A percentile compares a stretch with the other conserved stretches of the same genome.
These are phyloP conservation scores for Mayetiola destructor DNA, from an alignment of 2,888 invertebrate genomes.

Conservation along the genomic window DNA sequence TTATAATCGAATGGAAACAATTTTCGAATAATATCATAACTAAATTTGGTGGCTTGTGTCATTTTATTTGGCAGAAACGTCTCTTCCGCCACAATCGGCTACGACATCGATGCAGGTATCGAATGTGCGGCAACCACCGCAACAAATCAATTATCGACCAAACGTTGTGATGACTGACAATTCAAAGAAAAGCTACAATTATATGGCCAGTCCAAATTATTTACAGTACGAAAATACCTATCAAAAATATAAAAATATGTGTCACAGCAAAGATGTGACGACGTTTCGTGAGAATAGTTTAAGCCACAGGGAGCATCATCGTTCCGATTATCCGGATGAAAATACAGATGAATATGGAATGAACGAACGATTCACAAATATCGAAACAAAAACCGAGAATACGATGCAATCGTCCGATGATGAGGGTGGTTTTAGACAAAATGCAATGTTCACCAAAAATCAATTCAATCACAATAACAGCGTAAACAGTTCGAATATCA, in stretches of 20 bases:
- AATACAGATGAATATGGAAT: neutral
- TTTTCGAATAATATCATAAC: neutral
- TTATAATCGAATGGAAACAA: neutral
- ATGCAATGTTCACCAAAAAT: constrained; percentile 23
- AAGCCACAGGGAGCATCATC: neutral
- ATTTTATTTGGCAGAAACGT: neutral
- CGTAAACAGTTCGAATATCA: neutral
- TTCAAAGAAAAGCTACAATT: constrained; percentile 29
- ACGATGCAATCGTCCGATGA: constrained; percentile 2
- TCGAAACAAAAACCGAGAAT: neutral
- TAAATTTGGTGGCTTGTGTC: neutral
- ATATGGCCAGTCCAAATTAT: constrained; percentile 25
- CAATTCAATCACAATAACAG: constrained; percentile 21
- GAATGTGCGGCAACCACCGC: neutral
- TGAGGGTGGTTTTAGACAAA: constrained; percentile 19
- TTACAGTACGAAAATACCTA: constrained; percentile 21
- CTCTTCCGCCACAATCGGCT: neutral
- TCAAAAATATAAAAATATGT: constrained; percentile 17
- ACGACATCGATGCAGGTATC: neutral
- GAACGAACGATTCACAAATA: neutral
- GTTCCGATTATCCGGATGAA: neutral
- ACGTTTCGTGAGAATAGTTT: constrained; percentile 31
- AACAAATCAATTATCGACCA: constrained; percentile 23
- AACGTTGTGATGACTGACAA: constrained; percentile 32
- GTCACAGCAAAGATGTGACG: constrained; percentile 29